Evolutionary conservation across 2,888 invertebrate genomes (phyloP), one percentile per base, ranked within the genome.

Genomic region (Philopedon plagiatum): DNA sequence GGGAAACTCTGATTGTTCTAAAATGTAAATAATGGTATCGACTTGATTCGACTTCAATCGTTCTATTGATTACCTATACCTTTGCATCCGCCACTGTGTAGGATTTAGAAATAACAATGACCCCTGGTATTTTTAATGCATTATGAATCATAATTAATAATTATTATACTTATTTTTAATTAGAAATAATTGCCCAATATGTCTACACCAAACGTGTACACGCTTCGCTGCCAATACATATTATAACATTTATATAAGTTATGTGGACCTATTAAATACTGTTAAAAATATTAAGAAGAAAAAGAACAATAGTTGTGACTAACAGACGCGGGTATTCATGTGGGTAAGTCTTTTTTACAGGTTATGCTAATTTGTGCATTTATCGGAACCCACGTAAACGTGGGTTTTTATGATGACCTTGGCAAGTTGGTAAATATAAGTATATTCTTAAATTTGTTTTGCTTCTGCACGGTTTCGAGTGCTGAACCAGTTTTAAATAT

Each of bases 371-470:
- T 46, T 0, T 46, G 19, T 9, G 5, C 11, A 19, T 44, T 44
- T 19, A 44, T 44, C 11, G 44, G 11, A 21, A 19, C 23, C 23
- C 21, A 39, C 13, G 13, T 39, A 13, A n/a, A 15, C 46, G 46
- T 46, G 46, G 46, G 46, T 23, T 46, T 46, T 46, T n/a, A 46
- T 3, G 2, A 11, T n/a, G n/a, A 46, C 46, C 46, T 46, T 46
- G 46, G n/a, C 46, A 23, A 46, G 13, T 8, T 34, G 7, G 9
- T 34, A 34, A 2, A 23, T n/a, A 46, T 23, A 46, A 11, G 0
- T 46, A 23, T 39, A 46, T 46, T 15, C 23, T 21, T 46, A 23
- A 19, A 46, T 21, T 46, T 19, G 46, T 46, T 21, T 46, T 46
- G 46, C 19, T 46, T 46, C 11, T 23, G 46, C n/a, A 46, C 23